These are phyloP conservation scores for Apodemus agrarius DNA, from an alignment of 2,797 vertebrate genomes.

Conservation along the genomic window DNA sequence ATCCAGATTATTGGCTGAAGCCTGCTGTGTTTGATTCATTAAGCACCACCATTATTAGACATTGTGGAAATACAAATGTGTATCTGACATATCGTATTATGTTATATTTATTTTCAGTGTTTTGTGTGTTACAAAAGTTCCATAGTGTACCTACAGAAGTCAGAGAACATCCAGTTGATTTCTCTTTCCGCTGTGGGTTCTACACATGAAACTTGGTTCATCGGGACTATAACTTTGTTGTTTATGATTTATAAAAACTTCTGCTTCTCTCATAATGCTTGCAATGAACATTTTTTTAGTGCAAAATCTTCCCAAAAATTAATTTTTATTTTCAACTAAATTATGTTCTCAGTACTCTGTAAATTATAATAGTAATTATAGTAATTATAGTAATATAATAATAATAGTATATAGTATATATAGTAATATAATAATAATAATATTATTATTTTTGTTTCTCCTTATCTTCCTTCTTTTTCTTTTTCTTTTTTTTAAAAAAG, in stretches of 20 bases:
- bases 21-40: not conserved
- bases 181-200: not conserved
- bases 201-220: not conserved
- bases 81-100: not conserved
- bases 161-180: not conserved
- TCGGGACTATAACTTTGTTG: not conserved
- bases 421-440: no score
- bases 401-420: no score
- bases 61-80: not conserved
- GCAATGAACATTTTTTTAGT: conserved; percentile 14
- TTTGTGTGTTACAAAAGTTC: not conserved
- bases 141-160: not conserved
- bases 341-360: not conserved
- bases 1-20: not conserved
- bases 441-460: not conserved
- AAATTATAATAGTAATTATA: not conserved
- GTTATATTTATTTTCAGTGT: not conserved
- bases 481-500: not conserved
- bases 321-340: conserved; percentile 40
- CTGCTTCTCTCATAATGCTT: not conserved
- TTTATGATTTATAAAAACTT: not conserved
- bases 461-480: not conserved
- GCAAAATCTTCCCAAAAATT: conserved; percentile 35
- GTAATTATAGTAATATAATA: no score
- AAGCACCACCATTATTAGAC: conserved; percentile 16